A percentile compares a stretch with the other conserved stretches of the same genome.
These are phyloP conservation scores for Lamellibrachia satsuma DNA, from an alignment of 2,888 invertebrate species.

Conservation along the genomic window DNA sequence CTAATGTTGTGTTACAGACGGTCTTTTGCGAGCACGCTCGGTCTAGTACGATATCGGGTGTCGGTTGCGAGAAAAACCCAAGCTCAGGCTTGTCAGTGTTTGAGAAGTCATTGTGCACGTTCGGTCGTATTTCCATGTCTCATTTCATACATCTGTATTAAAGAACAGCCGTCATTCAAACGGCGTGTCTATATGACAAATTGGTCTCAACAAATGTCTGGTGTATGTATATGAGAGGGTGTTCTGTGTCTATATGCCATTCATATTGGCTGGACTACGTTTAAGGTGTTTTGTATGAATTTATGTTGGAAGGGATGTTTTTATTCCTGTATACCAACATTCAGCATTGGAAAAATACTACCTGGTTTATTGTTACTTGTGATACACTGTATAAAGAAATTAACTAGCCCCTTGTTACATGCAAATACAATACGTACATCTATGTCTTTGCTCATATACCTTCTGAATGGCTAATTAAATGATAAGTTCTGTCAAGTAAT, in stretches of 20 bases:
- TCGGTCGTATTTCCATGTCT: neutral
- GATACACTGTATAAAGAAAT: neutral
- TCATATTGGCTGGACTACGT: neutral
- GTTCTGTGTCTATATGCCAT: neutral
- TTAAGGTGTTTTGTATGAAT: conserved; percentile 13
- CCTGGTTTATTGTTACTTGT: neutral
- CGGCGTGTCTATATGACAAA: neutral
- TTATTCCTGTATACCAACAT: neutral
- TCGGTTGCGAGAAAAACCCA: neutral
- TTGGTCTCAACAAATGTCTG: neutral
- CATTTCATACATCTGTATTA: neutral
- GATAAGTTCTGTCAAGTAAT: conserved; percentile 12
- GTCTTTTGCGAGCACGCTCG: neutral
- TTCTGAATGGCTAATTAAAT: conserved; percentile 17
- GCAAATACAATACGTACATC: neutral
- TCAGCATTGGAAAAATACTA: conserved; percentile 17
- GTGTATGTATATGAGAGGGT: neutral
- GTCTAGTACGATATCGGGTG: neutral
- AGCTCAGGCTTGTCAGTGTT: neutral
- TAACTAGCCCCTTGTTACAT: conserved; percentile 2
- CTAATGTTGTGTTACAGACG: neutral
- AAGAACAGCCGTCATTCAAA: neutral
- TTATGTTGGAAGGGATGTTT: neutral
- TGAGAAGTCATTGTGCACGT: neutral
- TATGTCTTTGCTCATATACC: neutral